phyloP scores from a whole-genome alignment of 2,113 vertebrate genomes.

The Eulemur rufifrons region DNA sequence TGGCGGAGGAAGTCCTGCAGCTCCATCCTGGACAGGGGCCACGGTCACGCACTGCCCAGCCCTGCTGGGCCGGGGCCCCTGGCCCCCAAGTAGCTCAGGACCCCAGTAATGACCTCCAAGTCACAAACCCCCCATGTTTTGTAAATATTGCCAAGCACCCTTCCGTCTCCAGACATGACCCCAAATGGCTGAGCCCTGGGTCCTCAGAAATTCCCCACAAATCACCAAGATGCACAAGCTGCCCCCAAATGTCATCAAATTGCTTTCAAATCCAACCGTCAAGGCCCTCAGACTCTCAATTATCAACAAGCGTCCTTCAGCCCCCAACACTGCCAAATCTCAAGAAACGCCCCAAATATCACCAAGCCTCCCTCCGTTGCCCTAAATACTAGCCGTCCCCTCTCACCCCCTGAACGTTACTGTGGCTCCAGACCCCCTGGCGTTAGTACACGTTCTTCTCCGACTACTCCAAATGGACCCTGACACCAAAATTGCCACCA shows the following conservation, averaged over 20 bases:
- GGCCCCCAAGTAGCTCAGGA: background rate
- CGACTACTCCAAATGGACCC: background rate
- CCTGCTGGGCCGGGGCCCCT: background rate
- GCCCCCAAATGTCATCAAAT: background rate
- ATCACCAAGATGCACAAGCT: background rate
- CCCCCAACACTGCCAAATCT: background rate
- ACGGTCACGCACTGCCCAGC: background rate
- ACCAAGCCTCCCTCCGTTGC: background rate
- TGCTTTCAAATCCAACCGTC: background rate
- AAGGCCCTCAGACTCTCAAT: background rate
- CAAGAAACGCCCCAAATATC: background rate
- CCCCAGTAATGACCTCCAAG: background rate
- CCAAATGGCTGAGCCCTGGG: background rate
- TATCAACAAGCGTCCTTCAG: background rate
- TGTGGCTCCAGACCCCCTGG: background rate
- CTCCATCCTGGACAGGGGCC: slow-evolving; percentile 75
- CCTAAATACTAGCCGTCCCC: background rate
- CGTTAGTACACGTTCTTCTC: background rate
- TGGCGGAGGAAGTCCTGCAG: slow-evolving; percentile 74
- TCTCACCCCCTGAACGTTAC: too few species aligned
- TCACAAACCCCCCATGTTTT: background rate
- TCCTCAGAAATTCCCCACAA: background rate
- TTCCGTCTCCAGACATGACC: background rate
- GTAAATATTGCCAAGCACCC: background rate
- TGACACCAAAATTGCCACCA: background rate